These are phyloP conservation scores for Chalcosyrphus nemorum DNA, from an alignment of 2,888 invertebrate genomes.

Conservation along the genomic window DNA sequence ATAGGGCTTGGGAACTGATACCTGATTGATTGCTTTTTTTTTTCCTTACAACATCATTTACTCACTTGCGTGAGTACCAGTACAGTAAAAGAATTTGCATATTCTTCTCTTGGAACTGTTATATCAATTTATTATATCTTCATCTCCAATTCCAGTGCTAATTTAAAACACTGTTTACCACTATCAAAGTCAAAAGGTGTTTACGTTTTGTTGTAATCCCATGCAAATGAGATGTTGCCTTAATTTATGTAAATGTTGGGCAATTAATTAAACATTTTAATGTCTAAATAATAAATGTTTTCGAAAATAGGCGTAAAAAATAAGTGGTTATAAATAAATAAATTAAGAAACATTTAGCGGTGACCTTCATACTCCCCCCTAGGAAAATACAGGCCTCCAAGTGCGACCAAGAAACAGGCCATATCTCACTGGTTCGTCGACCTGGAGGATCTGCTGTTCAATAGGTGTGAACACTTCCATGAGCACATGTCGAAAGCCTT, in stretches of 20 bases:
- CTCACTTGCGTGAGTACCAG: not conserved
- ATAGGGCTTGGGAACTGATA: conserved; percentile 26
- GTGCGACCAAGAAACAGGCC: not conserved
- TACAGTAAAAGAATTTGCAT: not conserved
- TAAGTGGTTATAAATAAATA: conserved; percentile 21
- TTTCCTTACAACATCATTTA: conserved; percentile 3
- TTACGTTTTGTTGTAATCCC: conserved; percentile 30
- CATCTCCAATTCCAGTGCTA: not conserved
- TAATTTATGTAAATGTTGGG: conserved; percentile 54
- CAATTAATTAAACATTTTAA: conserved; percentile 49
- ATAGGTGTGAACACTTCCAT: too few relatives aligned
- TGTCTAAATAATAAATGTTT: conserved; percentile 53
- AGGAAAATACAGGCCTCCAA: not conserved
- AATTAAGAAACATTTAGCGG: conserved; percentile 2
- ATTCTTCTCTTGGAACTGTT: not conserved
- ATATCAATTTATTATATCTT: conserved; percentile 10
- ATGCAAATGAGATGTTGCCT: conserved; percentile 33
- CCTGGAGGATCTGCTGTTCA: not conserved
- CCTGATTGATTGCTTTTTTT: conserved; percentile 9
- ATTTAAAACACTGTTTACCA: not conserved
- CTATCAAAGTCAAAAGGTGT: conserved; percentile 18
- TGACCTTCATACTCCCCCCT: not conserved
- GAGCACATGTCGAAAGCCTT: too few relatives aligned
- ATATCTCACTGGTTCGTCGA: not conserved
- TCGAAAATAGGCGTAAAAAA: conserved; percentile 24